Evolutionary conservation across 2,888 invertebrate genomes (phyloP), one percentile per base, ranked within the genome.

Genomic region (Lithosia quadra): DNA sequence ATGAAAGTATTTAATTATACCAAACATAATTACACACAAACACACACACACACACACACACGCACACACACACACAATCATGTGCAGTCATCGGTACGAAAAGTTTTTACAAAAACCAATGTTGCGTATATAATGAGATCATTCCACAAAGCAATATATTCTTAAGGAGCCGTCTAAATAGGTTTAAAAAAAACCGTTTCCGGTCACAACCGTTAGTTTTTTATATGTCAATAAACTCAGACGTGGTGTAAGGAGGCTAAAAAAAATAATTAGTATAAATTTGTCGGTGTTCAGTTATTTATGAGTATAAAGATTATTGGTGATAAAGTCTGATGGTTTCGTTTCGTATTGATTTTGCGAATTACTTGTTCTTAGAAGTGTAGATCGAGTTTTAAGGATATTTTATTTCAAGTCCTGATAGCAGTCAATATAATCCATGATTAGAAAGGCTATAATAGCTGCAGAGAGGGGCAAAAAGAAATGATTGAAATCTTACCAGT

Each of bases 101-200:
- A 69, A 71, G 75, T 84, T 88, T 87, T 88, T 88, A 81, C 78
- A 80, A 72, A 71, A 82, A 75, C 86, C 85, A 83, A 89, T 90
- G 87, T 88, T 83, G 86, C 88, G 88, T 90, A 84, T 86, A 90
- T 86, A 91, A 91, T 88, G 83, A 84, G 83, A 87, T 88, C 85
- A 82, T 84, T 84, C 84, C 83, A 83, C 81, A 83, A 65, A 69
- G 84, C 82, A 79, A 88, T 88, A 89, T 88, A 87, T 89, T 70
- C 82, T 75, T 73, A 70, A 75, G 74, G 74, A 78, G 69, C 43
- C 43, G 68, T 60, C 64, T 72, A 74, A 76, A 80, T 72, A 75
- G 63, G 33, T 63, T 77, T 74, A 82, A 81, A 78, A n/a, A 83
- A 87, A 84, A 76, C 80, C 69, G 76, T 88, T 90, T 92, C 92